These are phyloP conservation scores for Stratiolaelaps scimitus DNA, from an alignment of 1,140 invertebrate genomes.

Conservation along the genomic window DNA sequence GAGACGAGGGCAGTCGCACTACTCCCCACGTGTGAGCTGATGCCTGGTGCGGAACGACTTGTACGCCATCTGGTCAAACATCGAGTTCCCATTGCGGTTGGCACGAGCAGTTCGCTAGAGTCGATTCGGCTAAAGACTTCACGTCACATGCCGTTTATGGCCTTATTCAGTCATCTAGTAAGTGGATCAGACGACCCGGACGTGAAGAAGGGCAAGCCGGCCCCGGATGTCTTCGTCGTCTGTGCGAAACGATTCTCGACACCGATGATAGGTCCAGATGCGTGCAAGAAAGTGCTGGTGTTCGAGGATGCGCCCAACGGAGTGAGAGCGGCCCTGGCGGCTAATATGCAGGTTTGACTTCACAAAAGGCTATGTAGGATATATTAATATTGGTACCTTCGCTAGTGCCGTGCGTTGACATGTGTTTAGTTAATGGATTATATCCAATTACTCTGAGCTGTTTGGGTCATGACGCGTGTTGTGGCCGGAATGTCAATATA, in stretches of 20 bases:
- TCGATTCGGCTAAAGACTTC: conserved; percentile 64
- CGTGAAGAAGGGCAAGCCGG: conserved; percentile 77
- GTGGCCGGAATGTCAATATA: too few relatives aligned
- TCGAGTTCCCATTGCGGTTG: conserved; percentile 68
- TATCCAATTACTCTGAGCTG: too few relatives aligned
- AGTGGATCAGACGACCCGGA: conserved; percentile 72
- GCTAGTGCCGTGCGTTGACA: too few relatives aligned
- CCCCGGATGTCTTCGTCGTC: conserved; percentile 80
- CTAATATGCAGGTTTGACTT: conserved; percentile 40
- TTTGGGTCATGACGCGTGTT: neutral
- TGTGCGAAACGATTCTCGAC: conserved; percentile 60
- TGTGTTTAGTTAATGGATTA: too few relatives aligned
- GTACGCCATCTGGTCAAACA: conserved; percentile 63
- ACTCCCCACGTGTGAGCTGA: conserved; percentile 30
- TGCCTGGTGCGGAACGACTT: conserved; percentile 62
- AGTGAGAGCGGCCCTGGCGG: conserved; percentile 41
- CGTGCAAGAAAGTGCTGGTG: conserved; percentile 40
- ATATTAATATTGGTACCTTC: too few relatives aligned
- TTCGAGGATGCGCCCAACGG: conserved; percentile 48
- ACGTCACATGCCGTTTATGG: conserved; percentile 56
- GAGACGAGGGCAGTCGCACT: conserved; percentile 29
- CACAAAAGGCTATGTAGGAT: too few relatives aligned
- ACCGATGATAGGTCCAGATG: conserved; percentile 41
- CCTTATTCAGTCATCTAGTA: conserved; percentile 66
- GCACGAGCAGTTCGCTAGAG: conserved; percentile 67